A percentile compares a stretch with the other conserved stretches of the same genome.
Evolutionary conservation across 2,888 invertebrate species (phyloP).

Genomic region (Drosophila antonietae): DNA sequence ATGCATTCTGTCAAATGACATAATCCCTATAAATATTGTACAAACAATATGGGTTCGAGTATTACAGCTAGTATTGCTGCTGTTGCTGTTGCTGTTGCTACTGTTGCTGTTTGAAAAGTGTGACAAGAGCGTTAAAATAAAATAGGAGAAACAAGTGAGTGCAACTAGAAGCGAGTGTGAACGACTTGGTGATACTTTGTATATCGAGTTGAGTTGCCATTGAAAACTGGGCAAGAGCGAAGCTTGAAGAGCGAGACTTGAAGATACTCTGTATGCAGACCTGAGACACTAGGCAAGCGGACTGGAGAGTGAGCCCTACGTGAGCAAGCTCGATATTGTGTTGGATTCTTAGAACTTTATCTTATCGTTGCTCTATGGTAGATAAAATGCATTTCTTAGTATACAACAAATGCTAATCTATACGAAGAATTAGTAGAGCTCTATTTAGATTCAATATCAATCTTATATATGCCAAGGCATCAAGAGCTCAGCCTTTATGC

Average conservation of each 20-base stretch:
- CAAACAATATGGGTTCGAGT: slow-evolving; percentile 51
- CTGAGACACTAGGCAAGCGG: too few species aligned
- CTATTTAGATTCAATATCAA: background rate
- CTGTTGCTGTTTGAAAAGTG: slow-evolving; percentile 28
- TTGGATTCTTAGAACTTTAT: background rate
- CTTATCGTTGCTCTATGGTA: background rate
- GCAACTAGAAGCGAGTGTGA: background rate
- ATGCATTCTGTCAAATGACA: slow-evolving; percentile 65
- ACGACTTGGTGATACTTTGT: background rate
- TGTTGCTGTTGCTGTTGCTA: background rate
- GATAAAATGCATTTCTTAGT: background rate
- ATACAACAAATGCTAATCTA: background rate
- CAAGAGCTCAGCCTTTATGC: background rate
- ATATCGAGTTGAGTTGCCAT: background rate
- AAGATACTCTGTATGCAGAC: background rate
- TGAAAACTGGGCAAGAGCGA: too few species aligned
- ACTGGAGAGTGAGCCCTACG: too few species aligned
- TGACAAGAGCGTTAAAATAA: slow-evolving; percentile 11
- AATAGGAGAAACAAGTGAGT: slow-evolving; percentile 5
- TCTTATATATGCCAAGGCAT: too few species aligned
- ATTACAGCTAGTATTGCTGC: slow-evolving; percentile 6
- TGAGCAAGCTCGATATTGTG: too few species aligned
- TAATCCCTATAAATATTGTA: slow-evolving; percentile 68
- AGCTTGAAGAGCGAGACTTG: background rate
- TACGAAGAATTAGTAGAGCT: background rate